Percentiles rank a stretch among this genome's conserved stretches.
These are phyloP conservation scores for Delia radicum DNA, from an alignment of 1,140 invertebrate species.

Conservation along the genomic window DNA sequence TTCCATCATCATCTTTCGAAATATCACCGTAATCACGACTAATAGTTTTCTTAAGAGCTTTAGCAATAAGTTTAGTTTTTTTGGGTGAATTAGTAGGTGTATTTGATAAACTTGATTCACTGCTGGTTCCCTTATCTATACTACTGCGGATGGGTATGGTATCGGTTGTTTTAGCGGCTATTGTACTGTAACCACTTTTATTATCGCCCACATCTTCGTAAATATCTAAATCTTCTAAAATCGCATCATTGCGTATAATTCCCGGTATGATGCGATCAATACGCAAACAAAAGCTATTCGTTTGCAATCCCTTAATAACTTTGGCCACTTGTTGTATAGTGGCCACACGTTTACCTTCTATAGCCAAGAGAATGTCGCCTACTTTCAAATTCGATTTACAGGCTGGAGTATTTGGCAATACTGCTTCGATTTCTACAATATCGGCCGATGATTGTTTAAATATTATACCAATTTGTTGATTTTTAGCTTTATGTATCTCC, in stretches of 20 bases:
- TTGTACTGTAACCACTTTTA: constrained; percentile 14
- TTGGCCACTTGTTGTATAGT: constrained; percentile 74
- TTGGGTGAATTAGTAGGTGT: constrained; percentile 53
- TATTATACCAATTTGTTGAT: constrained; percentile 67
- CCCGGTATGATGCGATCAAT: constrained; percentile 61
- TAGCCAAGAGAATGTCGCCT: constrained; percentile 75
- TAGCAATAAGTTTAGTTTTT: constrained; percentile 47
- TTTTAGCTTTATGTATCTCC: constrained; percentile 65
- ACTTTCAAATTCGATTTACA: constrained; percentile 73
- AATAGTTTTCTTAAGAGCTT: constrained; percentile 49
- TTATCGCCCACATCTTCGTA: constrained; percentile 50
- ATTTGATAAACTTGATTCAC: constrained; percentile 37
- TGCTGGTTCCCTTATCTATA: constrained; percentile 33
- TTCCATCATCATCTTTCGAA: constrained; percentile 31
- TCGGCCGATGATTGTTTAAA: constrained; percentile 67
- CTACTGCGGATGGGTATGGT: background rate
- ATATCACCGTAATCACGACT: constrained; percentile 39
- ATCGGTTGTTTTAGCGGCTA: background rate
- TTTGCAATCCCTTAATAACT: constrained; percentile 56
- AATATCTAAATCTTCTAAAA: constrained; percentile 47
- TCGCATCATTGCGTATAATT: constrained; percentile 52
- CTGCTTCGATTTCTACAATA: constrained; percentile 72
- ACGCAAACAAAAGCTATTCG: constrained; percentile 60
- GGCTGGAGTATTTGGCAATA: constrained; percentile 73
- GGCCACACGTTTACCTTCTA: constrained; percentile 76